phyloP scores from a whole-genome alignment of 2,888 invertebrate genomes.

The Phalera bucephala region DNA sequence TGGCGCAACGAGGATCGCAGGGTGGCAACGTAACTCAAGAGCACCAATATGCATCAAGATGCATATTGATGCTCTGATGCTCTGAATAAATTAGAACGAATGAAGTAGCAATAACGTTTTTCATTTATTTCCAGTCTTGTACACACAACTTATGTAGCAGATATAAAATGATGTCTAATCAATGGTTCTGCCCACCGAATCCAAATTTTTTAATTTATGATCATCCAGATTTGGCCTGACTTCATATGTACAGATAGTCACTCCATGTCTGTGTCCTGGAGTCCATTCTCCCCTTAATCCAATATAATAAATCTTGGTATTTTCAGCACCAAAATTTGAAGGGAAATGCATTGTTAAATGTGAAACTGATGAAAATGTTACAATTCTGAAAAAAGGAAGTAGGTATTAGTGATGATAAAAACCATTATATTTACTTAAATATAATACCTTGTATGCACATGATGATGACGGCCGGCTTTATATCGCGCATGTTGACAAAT shows the following conservation, averaged over 20 bases:
- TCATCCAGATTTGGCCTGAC: conserved; percentile 92
- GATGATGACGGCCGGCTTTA: too few relatives aligned
- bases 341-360: conserved; percentile 96
- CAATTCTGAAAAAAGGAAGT: conserved; percentile 86
- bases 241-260: conserved; percentile 96
- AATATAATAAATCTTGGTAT: conserved; percentile 95
- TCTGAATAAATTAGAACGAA: too few relatives aligned
- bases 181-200: conserved; percentile 83
- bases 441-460: too few relatives aligned
- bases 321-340: conserved; percentile 93
- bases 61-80: too few relatives aligned
- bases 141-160: too few relatives aligned
- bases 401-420: background rate
- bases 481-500: too few relatives aligned
- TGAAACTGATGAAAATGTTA: conserved; percentile 94
- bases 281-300: conserved; percentile 97
- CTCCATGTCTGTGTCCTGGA: conserved; percentile 92
- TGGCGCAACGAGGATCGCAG: too few relatives aligned
- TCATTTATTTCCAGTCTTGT: too few relatives aligned
- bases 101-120: too few relatives aligned
- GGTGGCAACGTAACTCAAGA: too few relatives aligned
- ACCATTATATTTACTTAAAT: background rate
- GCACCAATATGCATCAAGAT: too few relatives aligned
- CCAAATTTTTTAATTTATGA: conserved; percentile 88
- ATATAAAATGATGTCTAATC: conserved; percentile 64